These are phyloP conservation scores for Drosophila funebris DNA, from an alignment of 1,140 invertebrate genomes.

Conservation along the genomic window DNA sequence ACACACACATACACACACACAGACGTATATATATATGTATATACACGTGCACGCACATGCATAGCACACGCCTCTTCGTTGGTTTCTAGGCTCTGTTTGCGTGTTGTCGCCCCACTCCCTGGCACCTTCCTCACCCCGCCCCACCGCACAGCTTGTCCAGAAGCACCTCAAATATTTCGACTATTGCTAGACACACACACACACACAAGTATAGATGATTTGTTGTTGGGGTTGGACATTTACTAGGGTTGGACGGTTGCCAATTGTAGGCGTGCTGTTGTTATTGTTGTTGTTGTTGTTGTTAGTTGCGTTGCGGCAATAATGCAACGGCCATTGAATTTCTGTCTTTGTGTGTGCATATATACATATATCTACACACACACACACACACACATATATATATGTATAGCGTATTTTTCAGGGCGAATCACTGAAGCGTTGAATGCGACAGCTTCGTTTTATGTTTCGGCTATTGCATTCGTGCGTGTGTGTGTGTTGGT, in stretches of 20 bases:
- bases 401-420: slow-evolving; percentile 17
- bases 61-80: slow-evolving; percentile 34
- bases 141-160: not conserved
- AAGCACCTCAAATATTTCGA: slow-evolving; percentile 65
- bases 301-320: slow-evolving; percentile 42
- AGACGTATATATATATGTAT: not conserved
- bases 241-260: slow-evolving; percentile 12
- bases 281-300: slow-evolving; percentile 28
- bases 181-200: slow-evolving; percentile 53
- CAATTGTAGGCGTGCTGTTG: slow-evolving; percentile 46
- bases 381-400: too few species aligned
- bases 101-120: not conserved
- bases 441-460: slow-evolving; percentile 37
- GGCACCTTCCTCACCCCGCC: not conserved
- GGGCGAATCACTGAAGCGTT: slow-evolving; percentile 71
- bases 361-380: too few species aligned
- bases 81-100: slow-evolving; percentile 31
- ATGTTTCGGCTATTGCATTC: slow-evolving; percentile 34
- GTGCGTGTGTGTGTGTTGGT: slow-evolving; percentile 3
- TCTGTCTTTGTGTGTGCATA: slow-evolving; percentile 32
- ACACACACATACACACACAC: not conserved
- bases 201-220: not conserved
- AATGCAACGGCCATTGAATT: slow-evolving; percentile 69
- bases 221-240: slow-evolving; percentile 31
- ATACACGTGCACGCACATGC: slow-evolving; percentile 1